Conservation (phyloP, 2,888 invertebrate species). For the Drosophila bunnanda region DNA sequence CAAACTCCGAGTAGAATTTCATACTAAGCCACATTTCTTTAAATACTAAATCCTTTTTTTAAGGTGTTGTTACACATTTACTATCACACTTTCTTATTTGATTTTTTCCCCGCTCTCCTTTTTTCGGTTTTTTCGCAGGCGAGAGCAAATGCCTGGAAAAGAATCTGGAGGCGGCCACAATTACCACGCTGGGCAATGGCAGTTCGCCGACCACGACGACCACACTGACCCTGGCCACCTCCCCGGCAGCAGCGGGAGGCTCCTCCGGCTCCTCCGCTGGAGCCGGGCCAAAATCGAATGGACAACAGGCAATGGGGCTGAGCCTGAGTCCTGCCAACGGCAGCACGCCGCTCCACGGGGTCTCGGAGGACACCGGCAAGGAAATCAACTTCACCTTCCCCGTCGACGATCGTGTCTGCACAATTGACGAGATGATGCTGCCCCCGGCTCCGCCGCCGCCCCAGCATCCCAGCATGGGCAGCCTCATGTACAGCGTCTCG, state of each 20-base stretch:
- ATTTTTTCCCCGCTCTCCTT: slow-evolving; percentile 5
- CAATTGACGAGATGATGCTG: slow-evolving; percentile 83
- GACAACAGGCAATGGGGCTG: slow-evolving; percentile 33
- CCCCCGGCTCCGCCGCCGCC: slow-evolving; percentile 82
- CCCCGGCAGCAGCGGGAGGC: slow-evolving; percentile 49
- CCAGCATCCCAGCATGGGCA: slow-evolving; percentile 65
- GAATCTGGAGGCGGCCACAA: slow-evolving; percentile 77
- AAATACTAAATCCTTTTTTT: not conserved
- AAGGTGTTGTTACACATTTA: not conserved
- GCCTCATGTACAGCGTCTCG: slow-evolving; percentile 63
- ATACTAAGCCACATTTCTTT: not conserved
- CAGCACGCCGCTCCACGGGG: slow-evolving; percentile 50
- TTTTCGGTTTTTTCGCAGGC: slow-evolving; percentile 63
- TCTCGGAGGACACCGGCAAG: slow-evolving; percentile 65
- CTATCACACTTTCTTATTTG: slow-evolving; percentile 18
- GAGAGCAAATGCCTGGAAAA: slow-evolving; percentile 84
- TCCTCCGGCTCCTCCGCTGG: not conserved
- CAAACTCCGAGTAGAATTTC: no score
- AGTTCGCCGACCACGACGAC: slow-evolving; percentile 74
- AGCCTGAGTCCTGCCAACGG: slow-evolving; percentile 58
- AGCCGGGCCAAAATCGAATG: slow-evolving; percentile 45
- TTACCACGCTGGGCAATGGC: slow-evolving; percentile 70
- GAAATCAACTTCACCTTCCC: slow-evolving; percentile 88
- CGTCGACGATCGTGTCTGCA: slow-evolving; percentile 85
- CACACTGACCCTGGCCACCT: slow-evolving; percentile 61